These are phyloP conservation scores for Timema podura DNA, from an alignment of 2,888 invertebrate species.

Conservation along the genomic window DNA sequence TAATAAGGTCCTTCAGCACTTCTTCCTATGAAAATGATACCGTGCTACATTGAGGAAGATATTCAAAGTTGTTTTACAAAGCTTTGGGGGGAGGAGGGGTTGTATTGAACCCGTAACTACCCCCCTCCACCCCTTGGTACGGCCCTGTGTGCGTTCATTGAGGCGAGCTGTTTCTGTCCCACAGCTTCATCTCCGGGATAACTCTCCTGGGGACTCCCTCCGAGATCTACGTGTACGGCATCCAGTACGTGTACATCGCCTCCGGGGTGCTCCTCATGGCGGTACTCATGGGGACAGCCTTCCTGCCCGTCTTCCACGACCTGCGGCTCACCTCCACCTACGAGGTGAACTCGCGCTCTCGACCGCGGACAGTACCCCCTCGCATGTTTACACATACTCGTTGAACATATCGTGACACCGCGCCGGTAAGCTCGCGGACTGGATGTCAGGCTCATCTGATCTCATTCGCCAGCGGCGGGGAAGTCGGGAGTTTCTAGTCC, in stretches of 20 bases:
- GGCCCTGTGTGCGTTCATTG: background rate
- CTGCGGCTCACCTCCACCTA: constrained; percentile 73
- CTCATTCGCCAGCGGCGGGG: too few species aligned
- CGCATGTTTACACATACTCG: too few species aligned
- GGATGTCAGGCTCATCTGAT: too few species aligned
- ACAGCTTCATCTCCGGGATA: constrained; percentile 71
- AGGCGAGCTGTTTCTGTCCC: constrained; percentile 25
- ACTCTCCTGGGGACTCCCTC: constrained; percentile 74
- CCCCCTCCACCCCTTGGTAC: background rate
- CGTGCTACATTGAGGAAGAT: background rate
- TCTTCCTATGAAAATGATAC: too few species aligned
- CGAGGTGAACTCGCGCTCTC: constrained; percentile 52
- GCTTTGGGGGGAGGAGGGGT: background rate
- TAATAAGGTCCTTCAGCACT: too few species aligned
- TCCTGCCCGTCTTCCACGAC: constrained; percentile 70
- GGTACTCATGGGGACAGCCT: constrained; percentile 62
- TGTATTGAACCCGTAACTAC: background rate
- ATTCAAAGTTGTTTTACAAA: background rate
- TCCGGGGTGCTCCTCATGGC: constrained; percentile 62
- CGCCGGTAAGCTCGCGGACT: too few species aligned
- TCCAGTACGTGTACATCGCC: constrained; percentile 65
- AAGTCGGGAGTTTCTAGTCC: too few species aligned
- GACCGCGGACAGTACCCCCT: too few species aligned
- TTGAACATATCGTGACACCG: too few species aligned
- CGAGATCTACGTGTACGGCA: constrained; percentile 79